Percentiles rank a stretch among this genome's conserved stretches.
Conservation (phyloP, 2,113 vertebrate genomes). For the Naja naja region DNA sequence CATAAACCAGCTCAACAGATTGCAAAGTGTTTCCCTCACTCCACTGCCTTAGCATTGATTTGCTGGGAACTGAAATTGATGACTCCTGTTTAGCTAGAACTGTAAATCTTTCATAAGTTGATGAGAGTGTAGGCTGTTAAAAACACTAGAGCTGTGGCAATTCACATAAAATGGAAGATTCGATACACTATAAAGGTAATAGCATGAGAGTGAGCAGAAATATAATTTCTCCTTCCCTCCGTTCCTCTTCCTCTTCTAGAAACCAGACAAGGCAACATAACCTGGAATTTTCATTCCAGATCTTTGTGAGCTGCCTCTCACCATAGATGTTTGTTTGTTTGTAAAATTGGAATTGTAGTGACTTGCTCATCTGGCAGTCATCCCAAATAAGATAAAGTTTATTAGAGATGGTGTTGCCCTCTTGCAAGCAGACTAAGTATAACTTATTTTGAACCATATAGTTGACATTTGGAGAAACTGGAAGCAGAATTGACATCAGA, state of each 20-base stretch:
- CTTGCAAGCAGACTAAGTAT: not conserved
- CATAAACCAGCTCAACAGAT: conserved; percentile 15
- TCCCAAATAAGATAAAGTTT: not conserved
- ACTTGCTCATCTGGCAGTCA: not conserved
- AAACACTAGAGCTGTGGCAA: not conserved
- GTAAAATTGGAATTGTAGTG: not conserved
- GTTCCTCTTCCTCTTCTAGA: too few relatives aligned
- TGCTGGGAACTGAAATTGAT: conserved; percentile 41
- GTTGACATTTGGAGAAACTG: not conserved
- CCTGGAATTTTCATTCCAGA: not conserved
- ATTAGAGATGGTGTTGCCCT: not conserved
- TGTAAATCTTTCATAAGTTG: conserved; percentile 41
- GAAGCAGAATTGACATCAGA: not conserved
- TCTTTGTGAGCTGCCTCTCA: not conserved
- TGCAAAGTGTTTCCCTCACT: not conserved
- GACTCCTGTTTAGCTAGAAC: conserved; percentile 31
- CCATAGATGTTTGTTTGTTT: not conserved
- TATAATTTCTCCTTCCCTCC: not conserved
- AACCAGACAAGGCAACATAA: not conserved
- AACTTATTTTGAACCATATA: conserved; percentile 1
- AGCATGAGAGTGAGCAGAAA: conserved; percentile 1
- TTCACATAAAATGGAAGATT: conserved; percentile 13
- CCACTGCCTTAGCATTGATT: conserved; percentile 6
- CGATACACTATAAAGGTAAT: not conserved
- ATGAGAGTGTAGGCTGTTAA: not conserved